Evolutionary conservation across 1,140 invertebrate species (phyloP).

Genomic region (Drosophila repletoides): DNA sequence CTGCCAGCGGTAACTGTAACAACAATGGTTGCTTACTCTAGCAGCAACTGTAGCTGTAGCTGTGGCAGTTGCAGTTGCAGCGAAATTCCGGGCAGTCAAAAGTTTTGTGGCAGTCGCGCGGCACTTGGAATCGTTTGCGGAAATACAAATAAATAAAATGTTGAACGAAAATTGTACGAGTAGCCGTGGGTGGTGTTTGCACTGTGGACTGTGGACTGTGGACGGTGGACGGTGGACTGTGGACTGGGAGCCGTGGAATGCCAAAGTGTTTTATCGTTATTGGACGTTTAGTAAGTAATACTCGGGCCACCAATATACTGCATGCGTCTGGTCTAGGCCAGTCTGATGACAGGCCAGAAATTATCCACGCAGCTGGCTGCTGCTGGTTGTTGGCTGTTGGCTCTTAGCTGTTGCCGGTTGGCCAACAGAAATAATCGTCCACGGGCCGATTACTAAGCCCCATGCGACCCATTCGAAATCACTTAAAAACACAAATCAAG

Average conservation of each 20-base stretch:
- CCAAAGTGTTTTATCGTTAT: slow-evolving; percentile 75
- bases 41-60: slow-evolving; percentile 9
- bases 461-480: slow-evolving; percentile 76
- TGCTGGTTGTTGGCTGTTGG: no score
- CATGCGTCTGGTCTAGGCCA: slow-evolving; percentile 35
- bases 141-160: slow-evolving; percentile 77
- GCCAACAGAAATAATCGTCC: slow-evolving; percentile 38
- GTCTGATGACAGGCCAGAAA: slow-evolving; percentile 65
- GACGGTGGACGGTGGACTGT: slow-evolving; percentile 19
- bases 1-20: slow-evolving; percentile 49
- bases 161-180: slow-evolving; percentile 43
- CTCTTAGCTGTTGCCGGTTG: no score
- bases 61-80: slow-evolving; percentile 4
- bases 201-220: slow-evolving; percentile 14
- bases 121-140: slow-evolving; percentile 72
- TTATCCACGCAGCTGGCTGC: slow-evolving; percentile 54
- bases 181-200: background rate
- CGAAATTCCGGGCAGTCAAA: slow-evolving; percentile 51
- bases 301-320: slow-evolving; percentile 46
- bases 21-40: slow-evolving; percentile 75
- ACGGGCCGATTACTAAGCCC: slow-evolving; percentile 41
- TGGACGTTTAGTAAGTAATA: slow-evolving; percentile 62
- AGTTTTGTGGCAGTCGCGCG: slow-evolving; percentile 59
- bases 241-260: slow-evolving; percentile 18
- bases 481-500: slow-evolving; percentile 81